Conservation (phyloP, 1,140 invertebrate genomes). For the Teleogryllus occipitalis region DNA sequence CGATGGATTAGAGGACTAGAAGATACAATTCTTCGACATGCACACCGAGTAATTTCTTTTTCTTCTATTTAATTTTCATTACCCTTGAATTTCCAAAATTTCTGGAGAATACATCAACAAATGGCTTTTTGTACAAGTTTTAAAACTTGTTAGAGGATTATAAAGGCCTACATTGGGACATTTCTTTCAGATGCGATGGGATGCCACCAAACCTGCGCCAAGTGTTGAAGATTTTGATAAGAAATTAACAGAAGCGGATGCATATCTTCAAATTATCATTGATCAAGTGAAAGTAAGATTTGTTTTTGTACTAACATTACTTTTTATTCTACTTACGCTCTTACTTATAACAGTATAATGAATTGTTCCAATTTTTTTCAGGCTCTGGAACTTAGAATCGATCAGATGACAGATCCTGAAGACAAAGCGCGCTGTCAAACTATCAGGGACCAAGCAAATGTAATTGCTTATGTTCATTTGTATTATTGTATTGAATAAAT, state of each 20-base stretch:
- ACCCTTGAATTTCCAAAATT: background rate
- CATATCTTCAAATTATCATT: constrained; percentile 91
- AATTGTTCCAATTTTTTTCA: constrained; percentile 33
- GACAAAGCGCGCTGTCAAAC: constrained; percentile 56
- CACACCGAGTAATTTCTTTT: constrained; percentile 45
- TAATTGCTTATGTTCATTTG: constrained; percentile 33
- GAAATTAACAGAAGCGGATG: constrained; percentile 89
- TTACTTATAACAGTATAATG: background rate
- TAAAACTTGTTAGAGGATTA: background rate
- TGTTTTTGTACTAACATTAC: background rate
- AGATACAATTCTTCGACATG: constrained; percentile 82
- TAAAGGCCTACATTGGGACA: background rate
- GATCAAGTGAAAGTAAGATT: constrained; percentile 74
- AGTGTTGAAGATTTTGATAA: constrained; percentile 76
- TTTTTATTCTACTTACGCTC: background rate
- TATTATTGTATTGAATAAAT: background rate
- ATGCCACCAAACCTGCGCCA: constrained; percentile 47
- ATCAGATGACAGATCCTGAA: constrained; percentile 50
- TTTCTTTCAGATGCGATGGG: constrained; percentile 43
- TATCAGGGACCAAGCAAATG: constrained; percentile 53
- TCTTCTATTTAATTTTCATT: background rate
- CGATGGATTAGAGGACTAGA: constrained; percentile 92
- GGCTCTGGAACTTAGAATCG: constrained; percentile 58
- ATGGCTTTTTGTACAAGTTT: background rate
- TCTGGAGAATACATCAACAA: background rate